phyloP scores from a whole-genome alignment of 37 sponge, comb jelly and placozoan species.

The Amphimedon queenslandica region DNA sequence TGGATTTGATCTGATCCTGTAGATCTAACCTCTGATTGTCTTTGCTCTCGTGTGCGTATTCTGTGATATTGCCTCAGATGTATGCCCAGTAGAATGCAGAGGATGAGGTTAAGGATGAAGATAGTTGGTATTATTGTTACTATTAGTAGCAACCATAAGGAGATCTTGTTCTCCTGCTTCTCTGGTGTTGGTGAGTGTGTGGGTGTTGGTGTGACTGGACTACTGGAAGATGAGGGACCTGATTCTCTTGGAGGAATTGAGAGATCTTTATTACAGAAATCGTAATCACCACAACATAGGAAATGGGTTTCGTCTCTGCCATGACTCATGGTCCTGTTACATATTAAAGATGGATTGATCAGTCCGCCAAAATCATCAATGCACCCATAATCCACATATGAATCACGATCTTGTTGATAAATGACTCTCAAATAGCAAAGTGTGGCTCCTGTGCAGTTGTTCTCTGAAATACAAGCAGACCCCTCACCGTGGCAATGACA shows the following conservation, averaged over 20 bases:
- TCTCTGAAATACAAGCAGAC: background rate
- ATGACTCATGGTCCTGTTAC: background rate
- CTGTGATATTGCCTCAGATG: background rate
- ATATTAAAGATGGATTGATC: background rate
- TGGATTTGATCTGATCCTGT: background rate
- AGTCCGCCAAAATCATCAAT: background rate
- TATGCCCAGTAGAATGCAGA: background rate
- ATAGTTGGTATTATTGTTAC: background rate
- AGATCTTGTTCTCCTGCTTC: background rate
- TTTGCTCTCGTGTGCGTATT: no score
- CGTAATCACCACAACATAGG: background rate
- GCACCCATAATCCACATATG: background rate
- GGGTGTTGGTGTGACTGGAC: background rate
- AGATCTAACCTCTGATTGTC: background rate
- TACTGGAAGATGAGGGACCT: background rate
- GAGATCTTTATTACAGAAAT: conserved; percentile 12
- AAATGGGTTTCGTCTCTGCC: background rate
- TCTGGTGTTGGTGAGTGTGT: background rate
- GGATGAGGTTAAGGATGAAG: background rate
- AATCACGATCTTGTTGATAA: background rate
- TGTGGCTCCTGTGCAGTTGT: no score
- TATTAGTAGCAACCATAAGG: background rate
- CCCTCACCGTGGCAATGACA: background rate
- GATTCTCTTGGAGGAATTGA: background rate
- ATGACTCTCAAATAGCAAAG: background rate